Evolutionary conservation across 2,888 invertebrate species (phyloP).

Genomic region (Eretmocerus hayati): DNA sequence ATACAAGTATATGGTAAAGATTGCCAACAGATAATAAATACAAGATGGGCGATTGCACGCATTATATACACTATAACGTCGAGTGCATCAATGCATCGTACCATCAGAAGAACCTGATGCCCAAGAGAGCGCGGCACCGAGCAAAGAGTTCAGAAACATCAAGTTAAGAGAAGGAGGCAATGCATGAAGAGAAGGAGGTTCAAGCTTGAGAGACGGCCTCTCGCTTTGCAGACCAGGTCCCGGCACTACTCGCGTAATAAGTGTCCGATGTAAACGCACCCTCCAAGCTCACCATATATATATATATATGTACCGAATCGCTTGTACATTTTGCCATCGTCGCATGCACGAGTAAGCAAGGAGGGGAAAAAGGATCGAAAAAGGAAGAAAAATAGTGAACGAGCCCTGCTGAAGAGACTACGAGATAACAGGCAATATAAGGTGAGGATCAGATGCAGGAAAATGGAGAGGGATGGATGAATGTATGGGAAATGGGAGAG

Average conservation of each 20-base stretch:
- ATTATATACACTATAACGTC: too few species aligned
- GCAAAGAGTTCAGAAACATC: too few species aligned
- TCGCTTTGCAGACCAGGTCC: neutral
- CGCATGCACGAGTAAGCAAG: neutral
- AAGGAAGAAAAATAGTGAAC: neutral
- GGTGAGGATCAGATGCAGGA: neutral
- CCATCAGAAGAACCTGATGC: too few species aligned
- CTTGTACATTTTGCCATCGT: neutral
- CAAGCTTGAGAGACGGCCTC: conserved; percentile 8
- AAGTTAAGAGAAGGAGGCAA: conserved; percentile 11
- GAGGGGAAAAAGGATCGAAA: neutral
- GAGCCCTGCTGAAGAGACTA: neutral
- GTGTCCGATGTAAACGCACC: conserved; percentile 21
- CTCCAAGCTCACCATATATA: too few species aligned
- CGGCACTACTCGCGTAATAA: conserved; percentile 22
- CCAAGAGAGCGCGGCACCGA: neutral
- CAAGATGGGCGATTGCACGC: too few species aligned
- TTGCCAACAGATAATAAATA: too few species aligned
- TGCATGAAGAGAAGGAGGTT: neutral
- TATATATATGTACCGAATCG: too few species aligned
- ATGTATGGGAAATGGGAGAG: too few species aligned
- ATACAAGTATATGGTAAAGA: too few species aligned
- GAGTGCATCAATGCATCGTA: too few species aligned
- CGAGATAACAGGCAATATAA: neutral
- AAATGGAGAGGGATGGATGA: too few species aligned